phyloP scores from a whole-genome alignment of 92 coral and sea anemone species.

The Porites rus region DNA sequence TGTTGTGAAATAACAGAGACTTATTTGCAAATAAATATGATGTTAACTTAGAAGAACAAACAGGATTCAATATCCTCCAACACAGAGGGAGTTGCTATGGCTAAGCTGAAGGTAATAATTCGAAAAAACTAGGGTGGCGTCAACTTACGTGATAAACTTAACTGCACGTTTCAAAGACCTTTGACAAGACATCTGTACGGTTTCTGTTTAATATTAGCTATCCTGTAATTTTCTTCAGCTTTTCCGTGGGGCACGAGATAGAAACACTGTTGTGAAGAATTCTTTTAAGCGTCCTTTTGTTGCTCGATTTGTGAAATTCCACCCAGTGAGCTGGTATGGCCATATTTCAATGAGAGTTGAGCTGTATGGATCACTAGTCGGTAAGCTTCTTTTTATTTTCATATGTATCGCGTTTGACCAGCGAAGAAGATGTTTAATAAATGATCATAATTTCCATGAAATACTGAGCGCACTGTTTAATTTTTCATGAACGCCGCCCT shows the following conservation, averaged over 20 bases:
- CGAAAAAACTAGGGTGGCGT: background rate
- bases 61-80: too few species aligned
- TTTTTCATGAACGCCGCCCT: too few species aligned
- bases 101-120: too few species aligned
- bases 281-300: slow-evolving; percentile 72
- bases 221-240: slow-evolving; percentile 39
- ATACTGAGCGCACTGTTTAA: too few species aligned
- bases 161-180: background rate
- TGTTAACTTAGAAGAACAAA: too few species aligned
- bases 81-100: too few species aligned
- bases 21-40: too few species aligned
- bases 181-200: background rate
- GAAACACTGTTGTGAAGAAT: slow-evolving; percentile 77
- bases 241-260: slow-evolving; percentile 77
- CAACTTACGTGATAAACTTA: too few species aligned
- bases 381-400: slow-evolving; percentile 16
- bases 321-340: slow-evolving; percentile 77
- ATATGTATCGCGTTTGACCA: too few species aligned
- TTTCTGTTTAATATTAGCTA: background rate
- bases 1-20: too few species aligned
- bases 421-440: too few species aligned
- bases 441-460: too few species aligned
- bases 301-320: slow-evolving; percentile 74
- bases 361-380: slow-evolving; percentile 61
- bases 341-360: slow-evolving; percentile 86